Evolutionary conservation across 2,113 vertebrate genomes (phyloP).

Genomic region (Artemisiospiza belli): DNA sequence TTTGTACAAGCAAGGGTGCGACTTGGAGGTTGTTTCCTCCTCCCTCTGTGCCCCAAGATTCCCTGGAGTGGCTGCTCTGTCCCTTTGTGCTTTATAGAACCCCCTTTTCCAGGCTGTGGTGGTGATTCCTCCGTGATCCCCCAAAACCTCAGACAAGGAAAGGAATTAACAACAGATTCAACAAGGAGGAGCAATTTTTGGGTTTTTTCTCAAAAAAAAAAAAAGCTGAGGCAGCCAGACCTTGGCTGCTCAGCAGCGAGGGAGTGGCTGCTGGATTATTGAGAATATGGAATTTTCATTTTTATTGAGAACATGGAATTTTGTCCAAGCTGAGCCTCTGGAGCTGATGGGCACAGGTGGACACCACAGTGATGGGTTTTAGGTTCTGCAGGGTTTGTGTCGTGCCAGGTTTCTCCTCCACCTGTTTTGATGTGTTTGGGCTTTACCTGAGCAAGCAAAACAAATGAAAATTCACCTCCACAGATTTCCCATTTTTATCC

Average conservation of each 20-base stretch:
- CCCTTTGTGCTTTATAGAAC: neutral
- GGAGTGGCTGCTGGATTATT: neutral
- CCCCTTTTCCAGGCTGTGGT: neutral
- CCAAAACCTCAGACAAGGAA: neutral
- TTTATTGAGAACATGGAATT: neutral
- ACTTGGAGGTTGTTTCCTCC: neutral
- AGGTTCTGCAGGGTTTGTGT: neutral
- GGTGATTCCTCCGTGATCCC: neutral
- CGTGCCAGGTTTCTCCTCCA: neutral
- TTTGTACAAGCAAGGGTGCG: neutral
- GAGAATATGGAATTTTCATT: neutral
- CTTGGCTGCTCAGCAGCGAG: neutral
- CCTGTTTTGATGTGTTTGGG: rapidly evolving
- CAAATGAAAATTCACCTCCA: neutral
- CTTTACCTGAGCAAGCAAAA: neutral
- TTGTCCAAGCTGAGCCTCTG: neutral
- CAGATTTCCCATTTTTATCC: neutral
- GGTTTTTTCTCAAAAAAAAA: too few relatives aligned
- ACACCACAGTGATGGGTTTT: neutral
- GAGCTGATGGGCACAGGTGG: neutral
- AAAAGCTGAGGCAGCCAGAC: neutral
- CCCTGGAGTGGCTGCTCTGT: neutral
- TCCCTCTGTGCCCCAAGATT: neutral
- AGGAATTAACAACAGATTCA: neutral
- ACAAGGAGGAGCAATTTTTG: neutral